phyloP scores from a whole-genome alignment of 2,797 vertebrate species.

The Macropodus opercularis region DNA sequence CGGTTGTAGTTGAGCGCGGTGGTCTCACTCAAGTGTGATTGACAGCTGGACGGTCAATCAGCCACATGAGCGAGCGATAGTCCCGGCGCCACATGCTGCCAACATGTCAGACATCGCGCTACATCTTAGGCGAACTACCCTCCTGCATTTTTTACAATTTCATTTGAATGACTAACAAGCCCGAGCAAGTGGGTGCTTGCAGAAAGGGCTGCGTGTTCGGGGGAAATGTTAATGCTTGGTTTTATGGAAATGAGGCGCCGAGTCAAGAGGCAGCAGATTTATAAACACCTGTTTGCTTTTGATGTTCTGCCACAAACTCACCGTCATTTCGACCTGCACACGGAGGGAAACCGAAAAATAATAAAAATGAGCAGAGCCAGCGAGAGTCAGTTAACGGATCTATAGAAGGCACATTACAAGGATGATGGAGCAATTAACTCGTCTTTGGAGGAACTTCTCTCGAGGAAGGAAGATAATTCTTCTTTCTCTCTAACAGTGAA shows the following conservation, averaged over 20 bases:
- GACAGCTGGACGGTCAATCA: slow-evolving; percentile 70
- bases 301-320: slow-evolving; percentile 57
- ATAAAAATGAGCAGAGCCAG: neutral
- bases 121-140: slow-evolving; percentile 44
- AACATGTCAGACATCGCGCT: slow-evolving; percentile 55
- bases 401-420: slow-evolving; percentile 32
- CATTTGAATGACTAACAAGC: slow-evolving; percentile 72
- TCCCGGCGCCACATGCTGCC: slow-evolving; percentile 70
- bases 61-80: slow-evolving; percentile 55
- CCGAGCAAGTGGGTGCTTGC: slow-evolving; percentile 38
- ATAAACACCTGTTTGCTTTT: slow-evolving; percentile 75
- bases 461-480: slow-evolving; percentile 44
- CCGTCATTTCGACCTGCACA: slow-evolving; percentile 33
- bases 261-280: slow-evolving; percentile 63
- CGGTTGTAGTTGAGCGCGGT: slow-evolving; percentile 37
- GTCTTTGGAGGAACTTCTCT: slow-evolving; percentile 56
- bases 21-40: slow-evolving; percentile 58
- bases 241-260: slow-evolving; percentile 69
- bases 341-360: slow-evolving; percentile 4
- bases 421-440: slow-evolving; percentile 48
- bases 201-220: slow-evolving; percentile 70
- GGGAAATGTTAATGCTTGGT: slow-evolving; percentile 70
- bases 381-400: slow-evolving; percentile 24
- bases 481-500: slow-evolving; percentile 51
- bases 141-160: slow-evolving; percentile 69